Evolutionary conservation across 92 coral and sea anemone species (phyloP).

Genomic region (Palythoa grandis): DNA sequence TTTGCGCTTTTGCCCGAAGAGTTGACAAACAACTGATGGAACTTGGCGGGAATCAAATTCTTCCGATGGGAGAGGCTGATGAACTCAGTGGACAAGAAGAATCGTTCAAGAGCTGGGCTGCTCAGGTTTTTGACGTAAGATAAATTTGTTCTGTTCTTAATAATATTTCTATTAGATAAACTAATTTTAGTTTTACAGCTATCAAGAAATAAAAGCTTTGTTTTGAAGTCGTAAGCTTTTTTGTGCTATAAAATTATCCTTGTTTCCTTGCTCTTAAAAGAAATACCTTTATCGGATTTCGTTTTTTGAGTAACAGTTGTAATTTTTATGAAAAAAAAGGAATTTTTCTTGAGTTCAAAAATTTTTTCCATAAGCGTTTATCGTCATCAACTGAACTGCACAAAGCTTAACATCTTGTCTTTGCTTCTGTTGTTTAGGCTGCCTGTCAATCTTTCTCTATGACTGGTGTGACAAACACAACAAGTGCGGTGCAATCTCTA

Average conservation of each 20-base stretch:
- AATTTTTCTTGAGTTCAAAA: not conserved
- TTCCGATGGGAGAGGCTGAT: constrained; percentile 55
- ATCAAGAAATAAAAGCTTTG: not conserved
- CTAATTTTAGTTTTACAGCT: not conserved
- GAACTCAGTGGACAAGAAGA: constrained; percentile 54
- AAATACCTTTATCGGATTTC: too few species aligned
- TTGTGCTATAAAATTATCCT: too few species aligned
- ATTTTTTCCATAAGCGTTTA: too few species aligned
- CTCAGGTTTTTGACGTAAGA: constrained; percentile 45
- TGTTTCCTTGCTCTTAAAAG: too few species aligned
- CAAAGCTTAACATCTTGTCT: not conserved
- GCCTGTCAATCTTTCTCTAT: constrained; percentile 89
- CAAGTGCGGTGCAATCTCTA: constrained; percentile 68
- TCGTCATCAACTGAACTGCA: too few species aligned
- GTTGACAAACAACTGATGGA: constrained; percentile 39
- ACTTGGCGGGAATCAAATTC: constrained; percentile 55
- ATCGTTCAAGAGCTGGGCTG: constrained; percentile 58
- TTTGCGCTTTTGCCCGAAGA: constrained; percentile 53
- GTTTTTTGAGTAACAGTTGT: too few species aligned
- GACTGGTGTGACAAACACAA: constrained; percentile 65
- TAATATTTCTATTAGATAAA: not conserved
- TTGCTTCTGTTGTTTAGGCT: constrained; percentile 50
- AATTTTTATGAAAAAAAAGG: too few species aligned
- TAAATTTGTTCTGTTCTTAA: not conserved
- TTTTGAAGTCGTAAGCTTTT: too few species aligned